These are phyloP conservation scores for Moxostoma hubbsi DNA, from an alignment of 2,797 vertebrate species.

Conservation along the genomic window DNA sequence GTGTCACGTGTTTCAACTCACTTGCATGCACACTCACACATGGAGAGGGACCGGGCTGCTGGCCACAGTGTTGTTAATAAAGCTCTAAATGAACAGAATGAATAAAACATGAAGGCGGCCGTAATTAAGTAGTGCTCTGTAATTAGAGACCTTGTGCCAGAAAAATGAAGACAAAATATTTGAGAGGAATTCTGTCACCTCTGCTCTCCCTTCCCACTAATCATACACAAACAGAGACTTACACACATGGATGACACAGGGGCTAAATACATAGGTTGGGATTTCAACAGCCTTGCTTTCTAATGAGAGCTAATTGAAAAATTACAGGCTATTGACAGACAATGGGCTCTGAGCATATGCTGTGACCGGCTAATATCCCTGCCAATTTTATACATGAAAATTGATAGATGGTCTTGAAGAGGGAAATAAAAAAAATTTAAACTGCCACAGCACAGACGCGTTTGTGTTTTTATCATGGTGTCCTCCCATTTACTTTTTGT, in stretches of 20 bases:
- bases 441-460: not conserved
- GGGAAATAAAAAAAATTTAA: not conserved
- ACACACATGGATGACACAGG: constrained; percentile 69
- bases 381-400: constrained; percentile 47
- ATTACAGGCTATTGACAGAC: constrained; percentile 76
- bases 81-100: constrained; percentile 80
- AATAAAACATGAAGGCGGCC: constrained; percentile 83
- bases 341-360: constrained; percentile 59
- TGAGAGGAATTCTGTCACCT: constrained; percentile 86
- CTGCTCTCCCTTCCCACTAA: constrained; percentile 82
- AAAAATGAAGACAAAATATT: constrained; percentile 88
- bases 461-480: too few relatives aligned
- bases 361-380: constrained; percentile 53
- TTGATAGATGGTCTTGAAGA: constrained; percentile 38
- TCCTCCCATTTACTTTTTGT: too few relatives aligned
- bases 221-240: constrained; percentile 65
- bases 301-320: constrained; percentile 85
- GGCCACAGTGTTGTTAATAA: constrained; percentile 76
- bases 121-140: constrained; percentile 84
- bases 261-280: constrained; percentile 74
- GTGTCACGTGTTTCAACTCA: constrained; percentile 23
- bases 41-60: constrained; percentile 42
- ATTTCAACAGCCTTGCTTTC: constrained; percentile 75
- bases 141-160: constrained; percentile 79
- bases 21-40: constrained; percentile 47